phyloP scores from a whole-genome alignment of 2,113 vertebrate species.

The Seriola aureovittata region DNA sequence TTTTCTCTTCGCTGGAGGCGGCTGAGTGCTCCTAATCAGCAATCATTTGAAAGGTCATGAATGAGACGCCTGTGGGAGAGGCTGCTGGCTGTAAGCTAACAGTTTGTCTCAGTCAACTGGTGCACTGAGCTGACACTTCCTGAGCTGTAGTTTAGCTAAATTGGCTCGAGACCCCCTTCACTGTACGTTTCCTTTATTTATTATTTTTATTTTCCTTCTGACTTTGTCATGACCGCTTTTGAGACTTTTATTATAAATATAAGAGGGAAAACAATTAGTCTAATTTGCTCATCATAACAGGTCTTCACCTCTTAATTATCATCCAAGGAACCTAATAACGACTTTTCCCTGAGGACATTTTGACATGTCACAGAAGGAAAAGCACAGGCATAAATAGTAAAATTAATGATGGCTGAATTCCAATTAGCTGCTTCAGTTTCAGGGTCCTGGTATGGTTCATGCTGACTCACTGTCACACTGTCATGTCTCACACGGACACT shows the following conservation, averaged over 20 bases:
- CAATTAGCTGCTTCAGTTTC: conserved; percentile 1
- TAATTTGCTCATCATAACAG: conserved; percentile 4
- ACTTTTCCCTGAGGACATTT: neutral
- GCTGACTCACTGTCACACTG: neutral
- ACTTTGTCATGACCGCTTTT: conserved; percentile 17
- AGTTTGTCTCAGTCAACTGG: conserved; percentile 57
- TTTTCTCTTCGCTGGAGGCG: conserved; percentile 52
- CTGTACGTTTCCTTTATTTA: neutral
- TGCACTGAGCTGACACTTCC: conserved; percentile 46
- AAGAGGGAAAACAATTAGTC: neutral
- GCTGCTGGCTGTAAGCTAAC: conserved; percentile 54
- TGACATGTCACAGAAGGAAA: neutral
- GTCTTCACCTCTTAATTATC: conserved; percentile 1
- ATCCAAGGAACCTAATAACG: neutral
- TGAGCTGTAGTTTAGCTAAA: conserved; percentile 39
- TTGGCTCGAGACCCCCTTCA: conserved; percentile 32
- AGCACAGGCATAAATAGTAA: neutral
- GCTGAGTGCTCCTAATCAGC: conserved; percentile 72
- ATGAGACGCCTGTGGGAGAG: conserved; percentile 53
- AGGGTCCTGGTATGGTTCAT: neutral
- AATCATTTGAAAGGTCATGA: conserved; percentile 76
- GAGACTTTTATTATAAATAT: neutral
- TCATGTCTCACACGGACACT: neutral
- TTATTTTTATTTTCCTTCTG: neutral
- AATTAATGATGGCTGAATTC: neutral